Conservation (phyloP, 2,797 vertebrate genomes). For the Loris lydekkerianus region DNA sequence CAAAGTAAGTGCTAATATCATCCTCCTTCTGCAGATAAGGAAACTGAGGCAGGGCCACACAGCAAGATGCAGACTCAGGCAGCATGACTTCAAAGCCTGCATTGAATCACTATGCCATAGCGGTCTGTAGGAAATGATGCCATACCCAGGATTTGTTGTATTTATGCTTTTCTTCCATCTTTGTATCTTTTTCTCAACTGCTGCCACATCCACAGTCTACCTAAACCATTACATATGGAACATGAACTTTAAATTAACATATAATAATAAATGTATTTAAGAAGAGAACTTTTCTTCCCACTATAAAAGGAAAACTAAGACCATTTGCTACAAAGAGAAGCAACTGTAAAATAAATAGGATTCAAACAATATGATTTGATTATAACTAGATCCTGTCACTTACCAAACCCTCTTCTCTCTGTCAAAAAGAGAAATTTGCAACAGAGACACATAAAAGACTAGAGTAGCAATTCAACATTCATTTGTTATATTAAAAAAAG, state of each 20-base stretch:
- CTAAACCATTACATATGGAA: not conserved
- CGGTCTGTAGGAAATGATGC: not conserved
- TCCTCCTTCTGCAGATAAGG: not conserved
- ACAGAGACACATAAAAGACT: not conserved
- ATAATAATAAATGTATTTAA: not conserved
- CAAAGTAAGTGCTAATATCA: not conserved
- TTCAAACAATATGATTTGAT: not conserved
- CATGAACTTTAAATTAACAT: not conserved
- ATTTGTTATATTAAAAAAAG: not conserved
- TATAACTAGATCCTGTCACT: not conserved
- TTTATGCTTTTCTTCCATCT: not conserved
- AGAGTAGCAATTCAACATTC: not conserved
- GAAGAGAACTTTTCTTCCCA: not conserved
- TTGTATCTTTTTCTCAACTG: not conserved
- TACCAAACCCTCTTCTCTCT: not conserved
- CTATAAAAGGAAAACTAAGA: not conserved
- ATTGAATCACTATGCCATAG: too few species aligned
- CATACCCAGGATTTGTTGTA: too few species aligned
- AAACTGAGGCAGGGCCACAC: not conserved
- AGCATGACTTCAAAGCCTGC: fast-evolving
- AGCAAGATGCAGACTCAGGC: not conserved
- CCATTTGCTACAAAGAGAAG: not conserved
- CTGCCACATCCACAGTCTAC: not conserved
- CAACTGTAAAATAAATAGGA: not conserved
- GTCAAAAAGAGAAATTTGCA: not conserved